These are phyloP conservation scores for Drosophila pseudoananassae DNA, from an alignment of 1,140 invertebrate species.

Conservation along the genomic window DNA sequence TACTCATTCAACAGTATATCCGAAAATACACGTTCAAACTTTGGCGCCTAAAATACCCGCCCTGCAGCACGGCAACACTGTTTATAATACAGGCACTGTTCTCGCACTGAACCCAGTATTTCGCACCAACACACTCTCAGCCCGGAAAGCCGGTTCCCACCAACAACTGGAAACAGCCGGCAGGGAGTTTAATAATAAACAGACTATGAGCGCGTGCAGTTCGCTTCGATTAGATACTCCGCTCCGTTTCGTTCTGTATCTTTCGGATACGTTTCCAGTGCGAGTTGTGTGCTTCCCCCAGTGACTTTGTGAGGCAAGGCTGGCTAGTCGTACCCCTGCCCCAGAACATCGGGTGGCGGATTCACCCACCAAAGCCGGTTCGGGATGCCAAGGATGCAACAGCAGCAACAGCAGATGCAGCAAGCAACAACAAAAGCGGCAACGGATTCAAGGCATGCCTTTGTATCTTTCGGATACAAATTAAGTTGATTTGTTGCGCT, in stretches of 20 bases:
- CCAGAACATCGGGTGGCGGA: conserved; percentile 4
- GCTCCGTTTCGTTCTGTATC: conserved; percentile 7
- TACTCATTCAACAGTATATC: too few species aligned
- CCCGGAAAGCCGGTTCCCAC: conserved; percentile 58
- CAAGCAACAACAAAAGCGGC: conserved; percentile 19
- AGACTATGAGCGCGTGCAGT: conserved; percentile 67
- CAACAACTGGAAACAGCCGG: conserved; percentile 63
- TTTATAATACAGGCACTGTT: background rate
- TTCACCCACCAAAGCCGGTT: conserved; percentile 61
- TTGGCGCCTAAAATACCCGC: conserved; percentile 18
- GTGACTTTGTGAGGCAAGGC: background rate
- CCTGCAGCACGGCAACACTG: conserved; percentile 55
- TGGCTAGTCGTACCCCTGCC: background rate
- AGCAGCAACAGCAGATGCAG: conserved; percentile 14
- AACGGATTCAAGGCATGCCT: conserved; percentile 39
- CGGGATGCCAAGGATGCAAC: conserved; percentile 57
- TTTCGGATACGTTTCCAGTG: conserved; percentile 11
- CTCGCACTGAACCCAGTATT: too few species aligned
- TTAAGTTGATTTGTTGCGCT: conserved; percentile 79
- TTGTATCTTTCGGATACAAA: conserved; percentile 74
- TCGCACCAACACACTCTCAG: background rate
- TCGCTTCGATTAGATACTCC: conserved; percentile 30
- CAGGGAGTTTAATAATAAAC: conserved; percentile 68
- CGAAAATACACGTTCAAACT: background rate
- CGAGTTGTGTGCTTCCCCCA: conserved; percentile 5